Percentiles rank a stretch among this genome's conserved stretches.
phyloP scores from a whole-genome alignment of 1,140 invertebrate species.

The Agraylea sexmaculata region DNA sequence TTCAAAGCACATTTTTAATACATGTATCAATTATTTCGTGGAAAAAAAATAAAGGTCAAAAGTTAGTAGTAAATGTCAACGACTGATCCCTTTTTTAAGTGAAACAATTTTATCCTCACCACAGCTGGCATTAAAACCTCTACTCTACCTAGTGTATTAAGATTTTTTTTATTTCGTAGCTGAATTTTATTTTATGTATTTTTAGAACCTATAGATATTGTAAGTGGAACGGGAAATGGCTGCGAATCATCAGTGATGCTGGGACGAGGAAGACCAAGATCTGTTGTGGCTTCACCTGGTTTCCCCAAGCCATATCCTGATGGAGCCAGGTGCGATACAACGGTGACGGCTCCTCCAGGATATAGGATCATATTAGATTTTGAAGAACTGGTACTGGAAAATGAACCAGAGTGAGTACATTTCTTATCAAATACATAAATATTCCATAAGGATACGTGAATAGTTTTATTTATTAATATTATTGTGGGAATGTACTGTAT shows the following conservation, averaged over 20 bases:
- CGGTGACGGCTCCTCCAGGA: constrained; percentile 44
- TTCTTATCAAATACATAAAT: no score
- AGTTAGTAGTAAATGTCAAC: no score
- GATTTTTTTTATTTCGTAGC: not conserved
- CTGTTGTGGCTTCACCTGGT: constrained; percentile 49
- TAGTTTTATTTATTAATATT: no score
- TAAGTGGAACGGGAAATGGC: not conserved
- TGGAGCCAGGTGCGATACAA: constrained; percentile 50
- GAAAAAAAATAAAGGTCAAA: no score
- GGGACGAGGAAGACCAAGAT: constrained; percentile 43
- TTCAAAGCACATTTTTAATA: no score
- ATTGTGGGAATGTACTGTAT: no score
- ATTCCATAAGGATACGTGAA: no score
- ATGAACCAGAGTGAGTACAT: constrained; percentile 52
- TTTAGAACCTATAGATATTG: constrained; percentile 27
- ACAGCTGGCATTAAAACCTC: no score
- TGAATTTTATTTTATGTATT: constrained; percentile 3
- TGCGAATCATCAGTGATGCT: constrained; percentile 54
- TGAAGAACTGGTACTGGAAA: constrained; percentile 55
- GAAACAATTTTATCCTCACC: no score
- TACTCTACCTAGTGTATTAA: no score
- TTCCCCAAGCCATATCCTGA: constrained; percentile 61
- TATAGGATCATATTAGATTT: constrained; percentile 52
- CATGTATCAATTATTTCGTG: no score
- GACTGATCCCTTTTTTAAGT: no score